These are phyloP conservation scores for Mustela nigripes DNA, from an alignment of 2,113 vertebrate genomes.

Conservation along the genomic window DNA sequence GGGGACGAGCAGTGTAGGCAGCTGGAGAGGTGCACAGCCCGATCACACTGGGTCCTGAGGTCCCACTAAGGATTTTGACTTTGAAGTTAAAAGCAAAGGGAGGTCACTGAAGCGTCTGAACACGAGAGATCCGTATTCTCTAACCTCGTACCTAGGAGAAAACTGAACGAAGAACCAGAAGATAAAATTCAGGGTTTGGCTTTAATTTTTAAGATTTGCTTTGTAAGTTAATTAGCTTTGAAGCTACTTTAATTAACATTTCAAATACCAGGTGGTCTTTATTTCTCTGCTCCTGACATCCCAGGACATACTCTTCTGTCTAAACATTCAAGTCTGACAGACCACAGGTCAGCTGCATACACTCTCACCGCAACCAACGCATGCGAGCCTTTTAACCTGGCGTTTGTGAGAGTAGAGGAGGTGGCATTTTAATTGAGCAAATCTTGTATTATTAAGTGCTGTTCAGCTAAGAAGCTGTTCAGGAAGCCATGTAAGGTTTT, in stretches of 20 bases:
- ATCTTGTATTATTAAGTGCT: neutral
- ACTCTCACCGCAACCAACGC: neutral
- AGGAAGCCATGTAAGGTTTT: neutral
- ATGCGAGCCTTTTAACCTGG: neutral
- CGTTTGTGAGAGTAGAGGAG: neutral
- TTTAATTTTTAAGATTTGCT: neutral
- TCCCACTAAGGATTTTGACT: neutral
- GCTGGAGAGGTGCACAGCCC: neutral
- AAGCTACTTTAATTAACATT: conserved; percentile 12
- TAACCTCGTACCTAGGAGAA: neutral
- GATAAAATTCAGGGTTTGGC: neutral
- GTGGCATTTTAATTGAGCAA: neutral
- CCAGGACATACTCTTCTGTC: neutral
- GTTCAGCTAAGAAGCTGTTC: neutral
- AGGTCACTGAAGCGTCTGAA: neutral
- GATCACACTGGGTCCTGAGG: neutral
- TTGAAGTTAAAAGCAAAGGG: neutral
- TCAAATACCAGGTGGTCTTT: neutral
- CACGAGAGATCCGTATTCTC: neutral
- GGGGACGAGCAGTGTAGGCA: neutral
- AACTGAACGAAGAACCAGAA: neutral
- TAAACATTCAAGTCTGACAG: neutral
- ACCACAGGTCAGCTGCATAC: neutral
- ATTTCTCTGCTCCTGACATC: neutral
- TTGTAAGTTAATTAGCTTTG: neutral